These are phyloP conservation scores for Meteorus sp. DNA, from an alignment of 1,140 invertebrate species.

Conservation along the genomic window DNA sequence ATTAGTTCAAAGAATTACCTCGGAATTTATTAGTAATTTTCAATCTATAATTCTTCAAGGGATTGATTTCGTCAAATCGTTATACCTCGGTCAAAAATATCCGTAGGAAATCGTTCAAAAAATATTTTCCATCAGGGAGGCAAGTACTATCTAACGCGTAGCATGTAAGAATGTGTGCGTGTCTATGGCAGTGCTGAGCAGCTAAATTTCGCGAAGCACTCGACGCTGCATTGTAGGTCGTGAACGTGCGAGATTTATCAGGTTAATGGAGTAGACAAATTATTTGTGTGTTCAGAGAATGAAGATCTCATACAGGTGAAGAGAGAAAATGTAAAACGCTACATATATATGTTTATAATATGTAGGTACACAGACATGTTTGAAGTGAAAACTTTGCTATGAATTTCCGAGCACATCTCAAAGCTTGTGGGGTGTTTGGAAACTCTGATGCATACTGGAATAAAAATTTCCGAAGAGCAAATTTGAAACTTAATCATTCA, in stretches of 20 bases:
- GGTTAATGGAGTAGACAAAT: slow-evolving; percentile 21
- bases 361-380: background rate
- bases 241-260: slow-evolving; percentile 18
- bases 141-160: background rate
- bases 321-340: background rate
- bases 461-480: too few relatives aligned
- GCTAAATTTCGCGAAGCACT: background rate
- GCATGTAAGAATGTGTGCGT: too few relatives aligned
- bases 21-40: too few relatives aligned
- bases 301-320: slow-evolving; percentile 15
- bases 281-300: slow-evolving; percentile 10
- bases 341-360: background rate
- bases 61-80: background rate
- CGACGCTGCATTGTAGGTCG: background rate
- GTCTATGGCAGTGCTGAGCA: background rate
- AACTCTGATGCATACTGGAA: too few relatives aligned
- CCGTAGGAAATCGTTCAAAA: background rate
- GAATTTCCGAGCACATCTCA: too few relatives aligned
- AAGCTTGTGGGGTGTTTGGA: too few relatives aligned
- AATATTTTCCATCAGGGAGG: background rate
- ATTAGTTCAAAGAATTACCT: too few relatives aligned
- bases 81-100: background rate
- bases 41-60: too few relatives aligned
- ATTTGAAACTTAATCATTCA: too few relatives aligned
- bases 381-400: too few relatives aligned